Percentiles rank a stretch among this genome's conserved stretches.
phyloP scores from a whole-genome alignment of 2,888 invertebrate genomes.

The Tineola bisselliella region DNA sequence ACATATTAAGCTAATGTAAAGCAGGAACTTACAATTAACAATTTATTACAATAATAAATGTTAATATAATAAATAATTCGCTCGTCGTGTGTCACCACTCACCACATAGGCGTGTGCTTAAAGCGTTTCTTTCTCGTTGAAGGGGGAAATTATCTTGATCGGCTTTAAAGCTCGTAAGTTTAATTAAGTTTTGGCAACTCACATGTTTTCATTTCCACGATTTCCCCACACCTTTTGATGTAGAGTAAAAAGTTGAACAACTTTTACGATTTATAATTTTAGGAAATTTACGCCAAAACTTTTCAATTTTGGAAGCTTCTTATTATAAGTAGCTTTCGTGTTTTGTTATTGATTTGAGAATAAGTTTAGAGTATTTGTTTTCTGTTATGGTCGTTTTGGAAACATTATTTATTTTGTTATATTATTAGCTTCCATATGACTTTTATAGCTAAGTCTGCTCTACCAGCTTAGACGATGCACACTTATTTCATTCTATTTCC shows the following conservation, averaged over 20 bases:
- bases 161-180: slow-evolving; percentile 30
- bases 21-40: too few relatives aligned
- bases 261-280: background rate
- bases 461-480: too few relatives aligned
- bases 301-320: background rate
- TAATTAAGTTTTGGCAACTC: slow-evolving; percentile 29
- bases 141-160: slow-evolving; percentile 46
- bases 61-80: background rate
- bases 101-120: too few relatives aligned
- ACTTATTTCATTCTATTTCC: too few relatives aligned
- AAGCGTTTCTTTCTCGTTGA: slow-evolving; percentile 39
- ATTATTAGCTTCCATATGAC: too few relatives aligned
- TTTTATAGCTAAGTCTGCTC: too few relatives aligned
- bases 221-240: slow-evolving; percentile 1
- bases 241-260: background rate
- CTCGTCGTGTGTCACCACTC: background rate
- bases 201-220: slow-evolving; percentile 10
- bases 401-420: too few relatives aligned
- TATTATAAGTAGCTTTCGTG: background rate
- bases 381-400: too few relatives aligned
- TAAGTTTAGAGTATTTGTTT: background rate
- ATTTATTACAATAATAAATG: too few relatives aligned
- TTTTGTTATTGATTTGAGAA: background rate
- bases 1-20: too few relatives aligned
- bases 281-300: background rate